These are phyloP conservation scores for Osedax frankpressi DNA, from an alignment of 2,888 invertebrate species.

Conservation along the genomic window DNA sequence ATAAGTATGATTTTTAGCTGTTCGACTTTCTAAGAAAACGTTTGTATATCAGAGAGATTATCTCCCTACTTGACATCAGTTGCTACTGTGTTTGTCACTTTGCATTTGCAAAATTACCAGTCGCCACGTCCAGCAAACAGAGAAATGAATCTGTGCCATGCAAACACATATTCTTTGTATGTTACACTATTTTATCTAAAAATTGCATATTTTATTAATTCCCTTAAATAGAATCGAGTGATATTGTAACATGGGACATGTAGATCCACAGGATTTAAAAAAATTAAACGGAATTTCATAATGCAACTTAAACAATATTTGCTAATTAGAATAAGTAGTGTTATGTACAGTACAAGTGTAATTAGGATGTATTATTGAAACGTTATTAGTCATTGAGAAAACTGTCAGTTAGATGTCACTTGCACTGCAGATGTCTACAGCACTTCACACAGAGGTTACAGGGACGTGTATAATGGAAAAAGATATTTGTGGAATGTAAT, in stretches of 20 bases:
- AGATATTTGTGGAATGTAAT: not conserved
- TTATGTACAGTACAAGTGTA: not conserved
- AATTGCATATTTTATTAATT: not conserved
- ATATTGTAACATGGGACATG: conserved; percentile 2
- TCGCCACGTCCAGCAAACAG: not conserved
- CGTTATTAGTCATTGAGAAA: not conserved
- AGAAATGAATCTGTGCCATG: not conserved
- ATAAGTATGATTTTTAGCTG: not conserved
- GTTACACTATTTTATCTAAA: not conserved
- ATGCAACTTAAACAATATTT: not conserved
- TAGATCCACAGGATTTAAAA: not conserved
- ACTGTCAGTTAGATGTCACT: not conserved
- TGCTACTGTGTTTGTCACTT: conserved; percentile 1
- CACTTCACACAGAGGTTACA: not conserved
- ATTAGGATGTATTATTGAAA: not conserved
- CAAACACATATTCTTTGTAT: not conserved
- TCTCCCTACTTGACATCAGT: not conserved
- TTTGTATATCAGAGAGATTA: not conserved
- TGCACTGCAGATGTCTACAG: not conserved
- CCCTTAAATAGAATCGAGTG: too few species aligned
- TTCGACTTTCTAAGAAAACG: not conserved
- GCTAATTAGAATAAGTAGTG: not conserved
- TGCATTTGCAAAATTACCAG: not conserved
- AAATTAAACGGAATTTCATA: not conserved
- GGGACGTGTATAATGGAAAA: not conserved